Conservation (phyloP, 1,140 invertebrate species). For the Myzus persicae region DNA sequence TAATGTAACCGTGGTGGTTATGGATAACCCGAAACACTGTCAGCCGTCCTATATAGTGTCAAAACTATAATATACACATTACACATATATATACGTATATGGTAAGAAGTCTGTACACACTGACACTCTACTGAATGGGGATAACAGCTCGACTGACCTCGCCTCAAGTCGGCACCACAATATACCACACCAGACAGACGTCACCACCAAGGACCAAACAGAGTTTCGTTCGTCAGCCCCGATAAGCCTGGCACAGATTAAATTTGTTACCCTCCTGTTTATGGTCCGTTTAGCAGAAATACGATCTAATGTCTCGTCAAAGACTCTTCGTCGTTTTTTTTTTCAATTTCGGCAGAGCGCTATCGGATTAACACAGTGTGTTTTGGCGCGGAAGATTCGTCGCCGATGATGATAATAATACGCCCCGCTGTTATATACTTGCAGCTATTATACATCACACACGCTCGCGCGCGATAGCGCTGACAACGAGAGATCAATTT, state of each 20-base stretch:
- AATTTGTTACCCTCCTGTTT: slow-evolving; percentile 42
- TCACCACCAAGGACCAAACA: background rate
- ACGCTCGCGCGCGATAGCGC: background rate
- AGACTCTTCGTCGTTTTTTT: slow-evolving; percentile 14
- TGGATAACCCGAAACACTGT: background rate
- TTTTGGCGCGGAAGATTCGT: slow-evolving; percentile 42
- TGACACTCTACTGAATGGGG: background rate
- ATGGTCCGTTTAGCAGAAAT: slow-evolving; percentile 56
- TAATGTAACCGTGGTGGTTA: too few relatives aligned
- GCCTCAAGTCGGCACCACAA: background rate
- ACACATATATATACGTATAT: background rate
- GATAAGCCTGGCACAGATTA: slow-evolving; percentile 12
- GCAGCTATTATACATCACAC: background rate
- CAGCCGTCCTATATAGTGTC: background rate
- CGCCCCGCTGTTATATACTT: background rate
- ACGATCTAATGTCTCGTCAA: slow-evolving; percentile 41
- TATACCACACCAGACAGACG: background rate
- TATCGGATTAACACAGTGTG: slow-evolving; percentile 33
- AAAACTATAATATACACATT: background rate
- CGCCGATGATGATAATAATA: background rate
- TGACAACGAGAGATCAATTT: slow-evolving; percentile 26
- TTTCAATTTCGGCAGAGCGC: slow-evolving; percentile 32
- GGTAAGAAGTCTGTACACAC: background rate
- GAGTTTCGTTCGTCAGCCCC: background rate
- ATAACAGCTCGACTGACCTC: background rate